phyloP scores from a whole-genome alignment of 2,888 invertebrate genomes.

The Psylliodes chrysocephalus region DNA sequence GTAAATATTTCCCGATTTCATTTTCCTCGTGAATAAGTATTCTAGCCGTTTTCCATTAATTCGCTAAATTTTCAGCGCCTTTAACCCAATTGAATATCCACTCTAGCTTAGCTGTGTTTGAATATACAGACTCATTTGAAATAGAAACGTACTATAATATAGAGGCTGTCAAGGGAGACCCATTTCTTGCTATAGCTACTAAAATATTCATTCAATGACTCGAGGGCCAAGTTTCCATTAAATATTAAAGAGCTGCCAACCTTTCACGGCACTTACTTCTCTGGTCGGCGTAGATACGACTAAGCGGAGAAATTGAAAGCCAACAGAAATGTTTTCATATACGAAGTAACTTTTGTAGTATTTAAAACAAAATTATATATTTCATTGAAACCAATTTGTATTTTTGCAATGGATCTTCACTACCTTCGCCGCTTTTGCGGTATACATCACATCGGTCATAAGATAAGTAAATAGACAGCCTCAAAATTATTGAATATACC shows the following conservation, averaged over 20 bases:
- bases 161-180: constrained; percentile 51
- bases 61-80: background rate
- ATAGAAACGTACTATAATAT: constrained; percentile 45
- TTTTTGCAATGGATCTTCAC: no score
- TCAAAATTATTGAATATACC: no score
- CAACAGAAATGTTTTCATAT: no score
- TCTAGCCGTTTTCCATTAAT: no score
- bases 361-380: no score
- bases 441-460: no score
- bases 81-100: background rate
- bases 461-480: no score
- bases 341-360: no score
- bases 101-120: background rate
- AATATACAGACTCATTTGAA: constrained; percentile 34
- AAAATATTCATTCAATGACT: constrained; percentile 57
- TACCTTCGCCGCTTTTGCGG: no score
- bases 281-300: constrained; percentile 12
- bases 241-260: constrained; percentile 54
- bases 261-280: constrained; percentile 54
- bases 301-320: constrained; percentile 11
- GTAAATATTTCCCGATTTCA: no score
- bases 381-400: no score
- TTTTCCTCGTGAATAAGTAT: no score
- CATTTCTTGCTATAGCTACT: constrained; percentile 53
- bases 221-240: constrained; percentile 53